Base-by-base conservation (phyloP, 2,888 invertebrate genomes). In the Gymnocheta viridis region DNA sequence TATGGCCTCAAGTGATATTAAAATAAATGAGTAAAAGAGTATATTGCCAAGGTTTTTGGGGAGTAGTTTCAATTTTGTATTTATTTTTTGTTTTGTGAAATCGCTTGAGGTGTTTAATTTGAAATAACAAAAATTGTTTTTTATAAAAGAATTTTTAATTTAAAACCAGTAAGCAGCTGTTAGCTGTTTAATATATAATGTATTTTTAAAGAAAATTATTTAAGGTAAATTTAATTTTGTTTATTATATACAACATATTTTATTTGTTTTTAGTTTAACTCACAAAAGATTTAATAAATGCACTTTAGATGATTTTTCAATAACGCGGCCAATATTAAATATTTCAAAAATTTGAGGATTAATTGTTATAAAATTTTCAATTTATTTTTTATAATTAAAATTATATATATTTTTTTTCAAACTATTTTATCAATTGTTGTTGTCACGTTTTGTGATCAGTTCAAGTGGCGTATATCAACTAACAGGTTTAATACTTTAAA, bases 261-360 rank as follows among this genome's bases (percentile, higher is more conserved):
- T 54, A 41, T 54, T 24, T 56, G n/a, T 38, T 62, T 69, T 54
- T n/a, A 41, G 35, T 54, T 47, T 32, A 88, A 90, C 90, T 90
- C 89, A 90, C 90, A 90, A 89, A 89, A 90, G 88, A 85, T 89
- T 90, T 89, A 90, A 87, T 89, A 90, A 90, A 90, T 90, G 90
- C 90, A 90, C 90, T 90, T 90, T 90, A 69, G 82, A 79, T 82
- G 85, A 85, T 84, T 81, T 81, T 67, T 72, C 29, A 19, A 54
- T 35, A 77, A 60, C 60, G 56, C 67, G 47, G 54, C 22, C 64
- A 69, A 78, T 58, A 19, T 66, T 56, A 49, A 58, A 64, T 5
- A 9, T 32, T 58, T 38, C n/a, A 4, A 49, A 27, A 27, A 35
- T 19, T 35, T 56, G 41, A 3, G 1, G 35, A 41, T 29, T 5